These are phyloP conservation scores for Panthera leo DNA, from an alignment of 2,113 vertebrate genomes.

Conservation along the genomic window DNA sequence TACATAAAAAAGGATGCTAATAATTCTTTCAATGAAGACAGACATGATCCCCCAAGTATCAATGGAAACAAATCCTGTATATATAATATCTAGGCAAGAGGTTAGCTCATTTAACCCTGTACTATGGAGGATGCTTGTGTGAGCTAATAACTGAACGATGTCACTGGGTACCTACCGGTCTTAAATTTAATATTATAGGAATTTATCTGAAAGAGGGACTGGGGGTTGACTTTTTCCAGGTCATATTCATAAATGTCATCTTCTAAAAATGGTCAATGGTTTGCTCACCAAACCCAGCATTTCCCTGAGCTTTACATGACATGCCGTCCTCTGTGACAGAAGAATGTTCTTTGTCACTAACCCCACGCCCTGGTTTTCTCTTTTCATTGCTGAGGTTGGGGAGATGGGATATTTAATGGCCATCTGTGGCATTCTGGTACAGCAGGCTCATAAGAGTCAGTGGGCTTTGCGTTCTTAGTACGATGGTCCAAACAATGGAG, in stretches of 20 bases:
- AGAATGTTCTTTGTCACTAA: background rate
- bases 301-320: background rate
- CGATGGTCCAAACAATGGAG: background rate
- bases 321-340: background rate
- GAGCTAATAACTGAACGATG: background rate
- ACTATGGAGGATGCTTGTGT: background rate
- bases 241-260: background rate
- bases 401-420: background rate
- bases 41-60: background rate
- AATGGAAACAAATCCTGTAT: background rate
- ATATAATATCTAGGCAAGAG: background rate
- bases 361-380: background rate
- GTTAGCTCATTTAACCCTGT: background rate
- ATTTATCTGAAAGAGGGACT: background rate
- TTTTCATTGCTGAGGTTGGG: background rate
- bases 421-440: background rate
- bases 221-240: background rate
- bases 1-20: background rate
- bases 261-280: background rate
- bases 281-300: background rate
- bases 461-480: background rate
- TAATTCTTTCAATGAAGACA: background rate
- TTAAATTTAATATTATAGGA: background rate
- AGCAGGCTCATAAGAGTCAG: background rate
- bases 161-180: background rate